These are phyloP conservation scores for Quiscalus mexicanus DNA, from an alignment of 2,113 vertebrate genomes.

Conservation along the genomic window DNA sequence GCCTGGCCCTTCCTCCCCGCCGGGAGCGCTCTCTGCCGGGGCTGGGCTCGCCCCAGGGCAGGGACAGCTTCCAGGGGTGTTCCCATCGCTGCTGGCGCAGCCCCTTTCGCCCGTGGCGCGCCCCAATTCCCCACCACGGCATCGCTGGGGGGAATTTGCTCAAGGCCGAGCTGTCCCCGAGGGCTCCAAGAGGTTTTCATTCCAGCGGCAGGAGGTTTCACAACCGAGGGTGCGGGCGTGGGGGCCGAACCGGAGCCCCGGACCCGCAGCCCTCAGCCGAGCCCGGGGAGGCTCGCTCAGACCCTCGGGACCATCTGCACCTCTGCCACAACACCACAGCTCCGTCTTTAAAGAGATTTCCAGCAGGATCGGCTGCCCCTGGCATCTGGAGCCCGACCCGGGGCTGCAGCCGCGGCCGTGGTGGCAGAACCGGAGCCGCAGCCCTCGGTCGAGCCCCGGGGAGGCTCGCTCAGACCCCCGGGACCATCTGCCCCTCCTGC, in stretches of 20 bases:
- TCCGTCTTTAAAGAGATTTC: background rate
- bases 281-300: background rate
- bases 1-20: background rate
- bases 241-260: background rate
- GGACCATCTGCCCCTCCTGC: too few species aligned
- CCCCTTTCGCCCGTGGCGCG: fast-evolving
- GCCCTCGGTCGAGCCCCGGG: too few species aligned
- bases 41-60: fast-evolving
- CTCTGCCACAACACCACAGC: background rate
- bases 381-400: background rate
- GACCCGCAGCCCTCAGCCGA: too few species aligned
- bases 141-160: background rate
- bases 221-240: fast-evolving
- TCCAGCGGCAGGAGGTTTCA: background rate
- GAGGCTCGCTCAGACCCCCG: too few species aligned
- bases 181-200: background rate
- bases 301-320: background rate
- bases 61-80: background rate
- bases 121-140: background rate
- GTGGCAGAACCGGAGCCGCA: too few species aligned
- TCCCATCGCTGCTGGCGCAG: background rate
- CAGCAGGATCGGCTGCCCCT: background rate
- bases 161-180: background rate
- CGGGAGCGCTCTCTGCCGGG: fast-evolving
- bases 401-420: too few species aligned